Evolutionary conservation across 2,888 invertebrate genomes (phyloP), one percentile per base, ranked within the genome.

Genomic region (Amitus sp.): DNA sequence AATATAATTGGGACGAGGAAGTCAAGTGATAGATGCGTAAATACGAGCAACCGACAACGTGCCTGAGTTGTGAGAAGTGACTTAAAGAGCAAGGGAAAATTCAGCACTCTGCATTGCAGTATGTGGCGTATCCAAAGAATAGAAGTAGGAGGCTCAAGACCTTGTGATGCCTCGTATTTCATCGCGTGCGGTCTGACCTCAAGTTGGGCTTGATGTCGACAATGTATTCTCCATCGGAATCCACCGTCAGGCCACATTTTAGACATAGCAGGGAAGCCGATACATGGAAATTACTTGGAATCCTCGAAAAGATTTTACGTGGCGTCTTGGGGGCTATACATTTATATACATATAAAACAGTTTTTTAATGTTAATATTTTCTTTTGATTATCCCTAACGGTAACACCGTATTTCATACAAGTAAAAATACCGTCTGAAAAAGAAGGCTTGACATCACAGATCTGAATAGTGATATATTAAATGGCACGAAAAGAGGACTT

Each of bases 71-170:
- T 13, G 17, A 3, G 15, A 39, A 2, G 2, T 3, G 15, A 39
- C 7, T 12, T 7, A 13, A 13, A 39, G 39, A 13, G 58, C 60
- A 7, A 23, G 7, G 51, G 65, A 56, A 69, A 71, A 72, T 72
- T 67, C 68, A 69, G 66, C 68, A 66, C 66, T 72, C 74, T 73
- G 74, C 74, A 74, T 70, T 73, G 74, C 74, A 71, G 74, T 72
- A 72, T 54, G 51, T 55, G 51, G 47, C 43, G 45, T 51, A 50
- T 54, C 54, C 50, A 47, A 67, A 69, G 67, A 68, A 51, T 60
- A 65, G 66, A n/a, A 12, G 46, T 37, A 37, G 45, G 18, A 37
- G 47, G 54, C 65, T 67, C 61, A 69, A 61, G 55, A 58, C 66
- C 68, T 65, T 58, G 58, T 52, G 58, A 53, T 48, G 55, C 47